Evolutionary conservation across 2,888 invertebrate genomes (phyloP), one percentile per base, ranked within the genome.

Genomic region (Eristalis pertinax): DNA sequence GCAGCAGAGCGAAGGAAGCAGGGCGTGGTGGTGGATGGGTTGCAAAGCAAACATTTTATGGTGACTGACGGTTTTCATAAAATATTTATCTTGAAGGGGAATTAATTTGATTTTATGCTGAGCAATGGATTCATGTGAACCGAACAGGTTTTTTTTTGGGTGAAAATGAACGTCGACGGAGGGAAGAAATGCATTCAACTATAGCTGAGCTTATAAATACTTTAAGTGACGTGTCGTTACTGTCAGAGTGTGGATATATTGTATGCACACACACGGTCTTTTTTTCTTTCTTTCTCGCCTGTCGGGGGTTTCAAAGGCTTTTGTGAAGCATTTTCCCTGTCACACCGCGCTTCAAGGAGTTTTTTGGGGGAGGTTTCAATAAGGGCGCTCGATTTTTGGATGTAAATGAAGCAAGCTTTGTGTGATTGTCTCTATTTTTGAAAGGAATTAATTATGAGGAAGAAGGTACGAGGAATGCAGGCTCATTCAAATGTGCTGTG

Each of bases 21-120:
- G 32, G 7, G 22, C 24, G n/a, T n/a, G n/a, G n/a, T n/a, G n/a
- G n/a, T n/a, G n/a, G n/a, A n/a, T 4, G 22, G 29, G n/a, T 32
- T 35, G 15, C 3, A 35, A 32, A 32, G 32, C 32, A 32, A 32
- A n/a, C 15, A 77, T 70, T 75, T 80, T 62, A 67, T 72, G 62
- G 65, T 63, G 41, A 84, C 65, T 56, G 75, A 32, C 24, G 62
- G 11, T 80, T 75, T 72, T 56, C 72, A 72, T 80, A 50, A 76
- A 80, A 72, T 80, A 76, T 84, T 80, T 58, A 68, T 63, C 70
- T 67, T 67, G 62, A 80, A 22, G 43, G 75, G 76, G 50, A 50
- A 80, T 80, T 84, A 84, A 84, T 72, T 80, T 58, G 41, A 80
- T 84, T 84, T 72, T 50, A 19, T 26, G 56, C 13, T 67, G 58